These are phyloP conservation scores for Meloidogyne floridensis DNA, from an alignment of 1,140 invertebrate genomes.

Conservation along the genomic window DNA sequence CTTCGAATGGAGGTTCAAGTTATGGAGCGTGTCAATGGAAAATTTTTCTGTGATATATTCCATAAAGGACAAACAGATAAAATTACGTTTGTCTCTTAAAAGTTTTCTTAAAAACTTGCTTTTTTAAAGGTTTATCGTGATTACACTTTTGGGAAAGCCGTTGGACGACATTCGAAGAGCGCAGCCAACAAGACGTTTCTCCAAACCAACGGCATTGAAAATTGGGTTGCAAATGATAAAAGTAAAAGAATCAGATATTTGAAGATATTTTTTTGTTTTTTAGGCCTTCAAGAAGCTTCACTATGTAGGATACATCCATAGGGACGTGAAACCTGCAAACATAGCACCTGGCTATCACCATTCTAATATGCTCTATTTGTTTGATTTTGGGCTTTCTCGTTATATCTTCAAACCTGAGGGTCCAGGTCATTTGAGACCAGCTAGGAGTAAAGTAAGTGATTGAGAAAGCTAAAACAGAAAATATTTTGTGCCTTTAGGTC, in stretches of 20 bases:
- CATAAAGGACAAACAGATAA: background rate
- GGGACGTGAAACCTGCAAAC: background rate
- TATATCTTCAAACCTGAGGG: background rate
- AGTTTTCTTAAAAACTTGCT: background rate
- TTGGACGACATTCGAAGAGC: background rate
- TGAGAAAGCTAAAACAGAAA: background rate
- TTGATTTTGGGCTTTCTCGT: background rate
- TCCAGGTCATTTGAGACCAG: background rate
- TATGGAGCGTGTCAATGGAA: background rate
- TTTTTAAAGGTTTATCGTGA: background rate
- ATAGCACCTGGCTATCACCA: background rate
- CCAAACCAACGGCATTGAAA: background rate
- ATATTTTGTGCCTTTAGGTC: background rate
- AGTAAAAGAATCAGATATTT: background rate
- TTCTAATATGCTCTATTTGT: background rate
- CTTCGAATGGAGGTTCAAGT: conserved; percentile 8
- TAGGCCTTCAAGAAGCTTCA: background rate
- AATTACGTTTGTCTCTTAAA: background rate
- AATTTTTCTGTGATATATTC: background rate
- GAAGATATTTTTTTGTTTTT: background rate
- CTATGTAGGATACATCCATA: background rate
- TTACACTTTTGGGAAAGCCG: background rate
- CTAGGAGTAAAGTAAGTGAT: background rate
- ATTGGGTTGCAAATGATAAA: background rate
- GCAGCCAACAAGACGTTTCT: background rate